phyloP scores from a whole-genome alignment of 2,888 invertebrate species.

The Mermis nigrescens region DNA sequence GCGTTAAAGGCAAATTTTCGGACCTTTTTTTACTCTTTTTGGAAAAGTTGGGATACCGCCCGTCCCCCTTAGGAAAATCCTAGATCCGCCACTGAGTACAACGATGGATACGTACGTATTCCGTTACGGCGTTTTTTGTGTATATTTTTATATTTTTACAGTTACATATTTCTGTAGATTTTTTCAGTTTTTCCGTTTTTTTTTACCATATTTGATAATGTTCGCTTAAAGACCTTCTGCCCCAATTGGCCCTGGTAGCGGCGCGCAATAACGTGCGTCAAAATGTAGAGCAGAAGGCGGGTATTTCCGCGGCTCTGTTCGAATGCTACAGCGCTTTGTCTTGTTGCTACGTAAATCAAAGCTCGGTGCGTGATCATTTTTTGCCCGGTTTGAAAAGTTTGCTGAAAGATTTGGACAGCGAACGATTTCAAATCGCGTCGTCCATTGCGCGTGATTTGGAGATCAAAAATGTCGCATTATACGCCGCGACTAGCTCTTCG shows the following conservation, averaged over 20 bases:
- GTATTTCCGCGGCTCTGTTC: slow-evolving; percentile 44
- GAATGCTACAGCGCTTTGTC: slow-evolving; percentile 46
- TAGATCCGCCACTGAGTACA: too few species aligned
- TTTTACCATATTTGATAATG: too few species aligned
- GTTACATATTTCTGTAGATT: too few species aligned
- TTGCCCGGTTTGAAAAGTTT: slow-evolving; percentile 11
- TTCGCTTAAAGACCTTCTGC: slow-evolving; percentile 45
- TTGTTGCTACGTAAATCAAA: slow-evolving; percentile 33
- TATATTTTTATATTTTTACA: too few species aligned
- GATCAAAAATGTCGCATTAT: slow-evolving; percentile 4
- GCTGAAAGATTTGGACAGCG: slow-evolving; percentile 8
- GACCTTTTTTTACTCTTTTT: too few species aligned
- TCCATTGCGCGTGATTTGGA: slow-evolving; percentile 11
- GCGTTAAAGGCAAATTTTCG: too few species aligned
- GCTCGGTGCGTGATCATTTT: slow-evolving; percentile 6
- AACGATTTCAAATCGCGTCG: slow-evolving; percentile 8
- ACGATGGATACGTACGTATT: too few species aligned
- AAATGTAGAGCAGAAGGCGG: slow-evolving; percentile 26
- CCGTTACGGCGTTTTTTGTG: too few species aligned
- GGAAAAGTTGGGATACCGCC: too few species aligned
- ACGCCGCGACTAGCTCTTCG: too few species aligned
- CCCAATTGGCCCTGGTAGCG: slow-evolving; percentile 43
- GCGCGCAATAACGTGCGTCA: slow-evolving; percentile 35
- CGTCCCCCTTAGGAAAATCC: too few species aligned
- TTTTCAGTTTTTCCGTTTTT: too few species aligned